Base-by-base conservation (phyloP, 2,113 vertebrate genomes). In the Protomyctophum bolini region DNA sequence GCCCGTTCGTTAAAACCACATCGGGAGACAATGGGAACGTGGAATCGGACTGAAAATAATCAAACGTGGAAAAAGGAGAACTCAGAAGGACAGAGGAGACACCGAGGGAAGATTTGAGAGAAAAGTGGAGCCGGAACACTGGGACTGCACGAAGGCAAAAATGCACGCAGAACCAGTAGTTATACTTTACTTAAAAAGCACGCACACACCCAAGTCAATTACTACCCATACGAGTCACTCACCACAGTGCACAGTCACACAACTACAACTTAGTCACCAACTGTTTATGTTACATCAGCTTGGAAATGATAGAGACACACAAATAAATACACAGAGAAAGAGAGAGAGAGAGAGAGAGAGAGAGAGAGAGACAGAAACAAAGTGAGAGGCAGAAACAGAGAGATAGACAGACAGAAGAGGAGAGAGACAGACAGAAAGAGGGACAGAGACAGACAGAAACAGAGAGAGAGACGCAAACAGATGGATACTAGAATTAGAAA, bases 181-280 rank as follows among this genome's bases (percentile, higher is more conserved):
- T 91, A 21, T 21, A 92, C 68, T 73, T 73, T 45, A 69, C 70
- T 81, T 76, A 80, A 88, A 88, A 83, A 81, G 83, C 78, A 77
- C 85, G 86, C 85, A 89, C 88, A 89, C 91, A 92, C 90, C 88
- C 92, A 89, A 89, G 90, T 89, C 88, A 91, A 92, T 92, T 91
- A 91, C 90, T 91, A 88, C 86, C 88, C 85, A 74, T 86, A 82
- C 82, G 85, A 89, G 82, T 90, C 86, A 87, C 71, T 90, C 84
- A 86, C 86, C 86, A 72, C 85, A 83, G 73, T 47, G 29, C 12
- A 11, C 72, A 86, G 79, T 79, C 72, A 77, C 70, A 81, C 62
- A 78, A 79, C 78, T 83, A 50, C 63, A 84, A 82, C 81, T 89
- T 80, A 80, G 87, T 90, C 83, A 88, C 86, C 78, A 65, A 80